Base-by-base conservation (phyloP, 2,113 vertebrate species). In the Myotis brandtii region DNA sequence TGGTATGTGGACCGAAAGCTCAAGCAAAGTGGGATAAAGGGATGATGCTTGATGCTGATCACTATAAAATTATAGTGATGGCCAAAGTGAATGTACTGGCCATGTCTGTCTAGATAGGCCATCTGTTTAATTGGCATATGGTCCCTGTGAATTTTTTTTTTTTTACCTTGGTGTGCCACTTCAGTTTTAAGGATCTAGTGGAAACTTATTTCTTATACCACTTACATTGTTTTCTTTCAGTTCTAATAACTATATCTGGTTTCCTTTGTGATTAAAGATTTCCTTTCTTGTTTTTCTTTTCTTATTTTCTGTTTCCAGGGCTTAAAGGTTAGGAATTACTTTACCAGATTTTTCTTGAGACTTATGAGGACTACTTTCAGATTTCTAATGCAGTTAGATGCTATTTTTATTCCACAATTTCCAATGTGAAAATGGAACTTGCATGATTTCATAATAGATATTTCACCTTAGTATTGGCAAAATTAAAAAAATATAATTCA, bases 341-440 rank as follows among this genome's bases (percentile, higher is more conserved):
- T 94, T 82, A 37, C 43, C 83, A 91, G 91, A 80, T 64, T 92
- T 83, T 79, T 77, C 34, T 80, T 48, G 79, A 95, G 79, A 86
- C 40, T 79, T 69, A 34, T 1, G 2, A 20, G 3, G 32, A 90
- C 37, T 90, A 52, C 21, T 92, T 79, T 93, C 52, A 93, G 77
- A 91, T 93, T 85, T 89, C 88, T 89, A 64, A 72, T 77, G 66
- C 20, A 46, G n/a, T 62, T 80, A 43, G 91, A 20, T 54, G 59
- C 85, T 93, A 83, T 91, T 97, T 98, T 95, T 94, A 69, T 77
- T 83, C 21, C 34, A 43, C 48, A 66, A 50, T 93, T 70, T 80
- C 62, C 27, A 66, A 7, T 69, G 77, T 72, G 54, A 96, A 95
- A 87, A 90, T 64, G 50, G 66, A 94, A 64, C 59, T 77, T 90